These are phyloP conservation scores for Pterocles gutturalis DNA, from an alignment of 2,113 vertebrate genomes.

Conservation along the genomic window DNA sequence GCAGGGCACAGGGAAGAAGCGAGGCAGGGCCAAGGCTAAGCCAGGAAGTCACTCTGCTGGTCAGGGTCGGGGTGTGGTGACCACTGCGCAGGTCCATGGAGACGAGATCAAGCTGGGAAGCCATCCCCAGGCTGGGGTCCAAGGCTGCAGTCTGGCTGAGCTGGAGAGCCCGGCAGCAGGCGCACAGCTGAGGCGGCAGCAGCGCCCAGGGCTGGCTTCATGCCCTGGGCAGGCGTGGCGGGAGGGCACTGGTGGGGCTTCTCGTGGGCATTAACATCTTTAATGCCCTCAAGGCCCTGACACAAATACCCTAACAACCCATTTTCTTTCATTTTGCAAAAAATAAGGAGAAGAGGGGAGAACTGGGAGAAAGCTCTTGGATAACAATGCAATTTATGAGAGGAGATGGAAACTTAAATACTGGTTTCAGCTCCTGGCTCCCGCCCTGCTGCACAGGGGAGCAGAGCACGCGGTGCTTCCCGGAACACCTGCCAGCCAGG, in stretches of 20 bases:
- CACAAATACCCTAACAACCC: rapidly evolving
- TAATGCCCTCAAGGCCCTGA: background rate
- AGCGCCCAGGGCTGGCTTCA: background rate
- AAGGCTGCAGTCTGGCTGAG: rapidly evolving
- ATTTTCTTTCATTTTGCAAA: background rate
- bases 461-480: background rate
- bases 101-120: background rate
- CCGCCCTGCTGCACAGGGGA: background rate
- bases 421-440: background rate
- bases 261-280: too few species aligned
- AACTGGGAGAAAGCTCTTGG: background rate
- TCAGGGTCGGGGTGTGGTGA: rapidly evolving
- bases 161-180: background rate
- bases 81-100: rapidly evolving
- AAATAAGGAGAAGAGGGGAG: background rate
- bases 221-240: too few species aligned
- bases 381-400: background rate
- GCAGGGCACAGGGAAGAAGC: background rate
- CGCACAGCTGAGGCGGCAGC: rapidly evolving
- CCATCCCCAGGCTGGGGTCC: rapidly evolving
- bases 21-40: background rate
- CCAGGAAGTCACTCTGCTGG: background rate
- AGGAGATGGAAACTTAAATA: background rate
- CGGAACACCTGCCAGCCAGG: background rate
- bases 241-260: too few species aligned